Percentiles rank a stretch among this genome's conserved stretches.
phyloP scores from a whole-genome alignment of 2,797 vertebrate genomes.

The Pseudochaenichthys georgianus region DNA sequence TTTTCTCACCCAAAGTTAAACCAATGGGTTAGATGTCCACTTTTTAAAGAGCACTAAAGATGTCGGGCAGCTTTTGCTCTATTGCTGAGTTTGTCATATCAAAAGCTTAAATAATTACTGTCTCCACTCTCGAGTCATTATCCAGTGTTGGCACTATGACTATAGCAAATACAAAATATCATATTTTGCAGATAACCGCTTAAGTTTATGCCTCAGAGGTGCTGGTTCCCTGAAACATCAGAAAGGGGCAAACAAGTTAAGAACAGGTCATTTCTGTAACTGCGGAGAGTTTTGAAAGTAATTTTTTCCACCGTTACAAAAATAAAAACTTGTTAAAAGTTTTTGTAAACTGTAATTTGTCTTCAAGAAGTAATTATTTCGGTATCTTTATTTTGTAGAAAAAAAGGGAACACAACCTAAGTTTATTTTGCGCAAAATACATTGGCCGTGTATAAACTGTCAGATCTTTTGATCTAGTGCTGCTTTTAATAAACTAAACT shows the following conservation, averaged over 20 bases:
- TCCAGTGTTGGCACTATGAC: constrained; percentile 11
- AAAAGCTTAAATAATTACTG: constrained; percentile 27
- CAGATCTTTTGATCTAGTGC: neutral
- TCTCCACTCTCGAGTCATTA: constrained; percentile 19
- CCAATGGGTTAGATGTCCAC: constrained; percentile 23
- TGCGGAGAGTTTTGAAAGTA: too few relatives aligned
- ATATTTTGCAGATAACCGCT: constrained; percentile 7
- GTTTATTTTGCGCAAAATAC: neutral
- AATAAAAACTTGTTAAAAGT: neutral
- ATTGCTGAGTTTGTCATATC: constrained; percentile 22
- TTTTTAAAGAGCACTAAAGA: constrained; percentile 26
- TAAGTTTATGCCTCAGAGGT: neutral
- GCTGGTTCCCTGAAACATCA: constrained; percentile 9
- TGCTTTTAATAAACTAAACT: constrained; percentile 6
- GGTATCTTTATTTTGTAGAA: neutral
- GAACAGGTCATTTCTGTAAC: too few relatives aligned
- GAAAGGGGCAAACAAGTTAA: neutral
- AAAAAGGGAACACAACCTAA: neutral
- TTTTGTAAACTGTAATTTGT: neutral
- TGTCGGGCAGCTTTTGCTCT: constrained; percentile 18
- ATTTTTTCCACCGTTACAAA: neutral
- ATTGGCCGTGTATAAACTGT: neutral
- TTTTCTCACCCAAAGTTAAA: constrained; percentile 30
- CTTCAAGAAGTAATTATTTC: neutral
- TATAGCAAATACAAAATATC: constrained; percentile 28